These are phyloP conservation scores for Tichodroma muraria DNA, from an alignment of 2,113 vertebrate genomes.

Conservation along the genomic window DNA sequence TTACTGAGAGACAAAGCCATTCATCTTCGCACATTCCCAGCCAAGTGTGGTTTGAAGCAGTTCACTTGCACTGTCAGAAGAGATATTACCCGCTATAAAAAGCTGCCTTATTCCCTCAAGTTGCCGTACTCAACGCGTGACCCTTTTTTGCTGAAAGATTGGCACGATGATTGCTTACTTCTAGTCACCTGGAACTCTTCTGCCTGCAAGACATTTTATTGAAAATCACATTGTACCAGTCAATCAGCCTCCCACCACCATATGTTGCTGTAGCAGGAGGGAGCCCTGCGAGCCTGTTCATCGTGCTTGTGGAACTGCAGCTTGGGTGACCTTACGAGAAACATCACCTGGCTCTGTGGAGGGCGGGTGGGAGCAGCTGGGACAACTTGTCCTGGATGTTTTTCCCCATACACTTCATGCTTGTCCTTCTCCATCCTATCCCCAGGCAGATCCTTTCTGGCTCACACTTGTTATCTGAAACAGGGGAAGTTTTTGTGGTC, in stretches of 20 bases:
- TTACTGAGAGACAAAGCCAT: constrained; percentile 64
- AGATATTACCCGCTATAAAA: constrained; percentile 70
- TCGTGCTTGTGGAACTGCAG: not conserved
- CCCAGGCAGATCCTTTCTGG: not conserved
- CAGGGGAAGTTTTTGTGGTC: not conserved
- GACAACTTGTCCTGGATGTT: not conserved
- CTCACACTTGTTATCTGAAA: rapidly evolving
- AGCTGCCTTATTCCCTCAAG: constrained; percentile 46
- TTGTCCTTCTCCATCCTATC: not conserved
- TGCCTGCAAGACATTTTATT: constrained; percentile 53
- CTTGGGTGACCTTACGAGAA: not conserved
- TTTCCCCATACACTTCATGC: not conserved
- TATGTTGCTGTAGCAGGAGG: constrained; percentile 30
- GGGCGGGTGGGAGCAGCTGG: not conserved
- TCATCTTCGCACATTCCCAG: constrained; percentile 58
- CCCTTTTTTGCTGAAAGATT: constrained; percentile 50
- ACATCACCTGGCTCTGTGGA: not conserved
- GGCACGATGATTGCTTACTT: constrained; percentile 40
- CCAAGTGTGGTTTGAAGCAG: constrained; percentile 55
- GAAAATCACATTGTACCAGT: constrained; percentile 52
- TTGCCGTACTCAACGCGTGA: constrained; percentile 28
- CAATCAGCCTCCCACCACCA: constrained; percentile 54
- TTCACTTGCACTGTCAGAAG: constrained; percentile 67
- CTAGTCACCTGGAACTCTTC: constrained; percentile 63
- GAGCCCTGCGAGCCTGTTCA: not conserved